Evolutionary conservation across 2,113 vertebrate genomes (phyloP).

Genomic region (Candoia aspera): DNA sequence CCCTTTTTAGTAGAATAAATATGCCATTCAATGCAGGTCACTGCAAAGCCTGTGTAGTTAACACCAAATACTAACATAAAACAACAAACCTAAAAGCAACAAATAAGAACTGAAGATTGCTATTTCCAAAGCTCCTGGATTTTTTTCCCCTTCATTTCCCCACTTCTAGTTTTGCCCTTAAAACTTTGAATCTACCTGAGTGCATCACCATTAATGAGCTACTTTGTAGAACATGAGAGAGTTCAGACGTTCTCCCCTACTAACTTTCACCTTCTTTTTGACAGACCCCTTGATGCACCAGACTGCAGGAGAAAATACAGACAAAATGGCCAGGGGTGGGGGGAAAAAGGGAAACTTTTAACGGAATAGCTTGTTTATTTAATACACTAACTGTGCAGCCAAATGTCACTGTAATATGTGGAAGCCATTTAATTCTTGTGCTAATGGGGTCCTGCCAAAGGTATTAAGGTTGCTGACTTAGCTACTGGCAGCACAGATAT

Average conservation of each 20-base stretch:
- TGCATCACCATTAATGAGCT: not conserved
- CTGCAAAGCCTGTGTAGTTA: not conserved
- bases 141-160: not conserved
- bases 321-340: conserved; percentile 28
- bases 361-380: conserved; percentile 61
- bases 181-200: not conserved
- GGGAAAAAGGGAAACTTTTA: conserved; percentile 58
- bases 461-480: conserved; percentile 68
- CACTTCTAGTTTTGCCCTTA: not conserved
- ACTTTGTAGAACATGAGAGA: not conserved
- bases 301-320: conserved; percentile 49
- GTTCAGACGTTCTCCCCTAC: conserved; percentile 10
- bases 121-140: conserved; percentile 8
- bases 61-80: not conserved
- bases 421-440: conserved; percentile 65
- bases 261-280: conserved; percentile 36
- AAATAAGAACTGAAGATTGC: not conserved
- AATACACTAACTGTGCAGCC: conserved; percentile 56
- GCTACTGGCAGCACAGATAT: conserved; percentile 52
- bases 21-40: not conserved
- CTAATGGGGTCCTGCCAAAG: conserved; percentile 68
- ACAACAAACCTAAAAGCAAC: not conserved
- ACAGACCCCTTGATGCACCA: conserved; percentile 30
- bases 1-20: not conserved
- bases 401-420: conserved; percentile 57